phyloP scores from a whole-genome alignment of 2,888 invertebrate species.

The Drosophila acutilabella region DNA sequence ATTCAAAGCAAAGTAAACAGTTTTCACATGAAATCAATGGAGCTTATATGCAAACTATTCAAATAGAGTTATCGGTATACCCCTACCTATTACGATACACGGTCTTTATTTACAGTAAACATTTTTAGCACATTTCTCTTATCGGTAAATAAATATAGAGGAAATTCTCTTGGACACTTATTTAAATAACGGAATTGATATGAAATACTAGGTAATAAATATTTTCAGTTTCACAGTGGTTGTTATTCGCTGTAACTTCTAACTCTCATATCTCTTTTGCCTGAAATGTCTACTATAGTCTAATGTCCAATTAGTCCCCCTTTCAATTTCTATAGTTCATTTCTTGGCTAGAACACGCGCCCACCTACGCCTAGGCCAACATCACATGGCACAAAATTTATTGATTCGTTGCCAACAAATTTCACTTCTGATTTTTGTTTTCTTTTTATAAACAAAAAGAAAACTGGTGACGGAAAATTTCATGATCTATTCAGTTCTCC shows the following conservation, averaged over 20 bases:
- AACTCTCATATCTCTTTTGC: background rate
- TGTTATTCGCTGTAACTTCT: background rate
- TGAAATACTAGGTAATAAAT: background rate
- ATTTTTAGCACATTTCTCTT: background rate
- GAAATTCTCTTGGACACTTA: too few relatives aligned
- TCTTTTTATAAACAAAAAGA: background rate
- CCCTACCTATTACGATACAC: background rate
- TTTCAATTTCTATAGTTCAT: background rate
- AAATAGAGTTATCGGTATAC: background rate
- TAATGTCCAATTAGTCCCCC: background rate
- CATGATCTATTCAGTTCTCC: slow-evolving; percentile 35
- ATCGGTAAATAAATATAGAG: background rate
- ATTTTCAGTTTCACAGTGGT: background rate
- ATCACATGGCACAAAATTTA: slow-evolving; percentile 51
- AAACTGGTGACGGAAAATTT: slow-evolving; percentile 62
- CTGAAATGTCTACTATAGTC: background rate
- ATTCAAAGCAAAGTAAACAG: slow-evolving; percentile 10
- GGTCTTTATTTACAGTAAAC: background rate
- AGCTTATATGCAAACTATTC: background rate
- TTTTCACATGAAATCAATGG: slow-evolving; percentile 2
- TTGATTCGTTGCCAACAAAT: slow-evolving; percentile 57
- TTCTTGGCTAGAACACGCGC: slow-evolving; percentile 46
- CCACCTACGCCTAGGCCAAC: slow-evolving; percentile 58
- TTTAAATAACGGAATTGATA: background rate
- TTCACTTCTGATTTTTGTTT: slow-evolving; percentile 30